phyloP scores from a whole-genome alignment of 1,140 invertebrate genomes.

The Ladona fulva region DNA sequence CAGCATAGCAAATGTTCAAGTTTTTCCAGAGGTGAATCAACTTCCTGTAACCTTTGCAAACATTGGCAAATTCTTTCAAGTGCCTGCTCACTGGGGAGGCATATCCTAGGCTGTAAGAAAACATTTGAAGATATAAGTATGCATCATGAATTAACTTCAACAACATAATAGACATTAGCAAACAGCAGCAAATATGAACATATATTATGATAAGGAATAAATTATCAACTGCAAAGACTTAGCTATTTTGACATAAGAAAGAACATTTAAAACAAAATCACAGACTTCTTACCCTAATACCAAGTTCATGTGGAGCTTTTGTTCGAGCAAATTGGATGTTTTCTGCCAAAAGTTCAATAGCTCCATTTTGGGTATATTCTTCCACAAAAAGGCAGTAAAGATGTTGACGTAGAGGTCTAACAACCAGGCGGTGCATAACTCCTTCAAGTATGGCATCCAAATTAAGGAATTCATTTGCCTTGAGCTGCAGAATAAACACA shows the following conservation, averaged over 20 bases:
- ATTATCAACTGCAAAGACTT: too few relatives aligned
- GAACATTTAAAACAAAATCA: neutral
- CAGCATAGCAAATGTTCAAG: constrained; percentile 78
- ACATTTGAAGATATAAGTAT: too few relatives aligned
- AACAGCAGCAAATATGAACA: too few relatives aligned
- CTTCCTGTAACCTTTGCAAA: constrained; percentile 74
- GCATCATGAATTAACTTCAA: too few relatives aligned
- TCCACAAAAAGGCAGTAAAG: constrained; percentile 78
- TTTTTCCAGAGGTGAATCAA: constrained; percentile 88
- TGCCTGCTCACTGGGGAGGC: constrained; percentile 60
- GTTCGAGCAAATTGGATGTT: constrained; percentile 77
- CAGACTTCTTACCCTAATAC: constrained; percentile 55
- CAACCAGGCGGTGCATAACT: constrained; percentile 81
- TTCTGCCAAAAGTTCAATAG: constrained; percentile 66
- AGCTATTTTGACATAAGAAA: too few relatives aligned
- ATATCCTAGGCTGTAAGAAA: constrained; percentile 55
- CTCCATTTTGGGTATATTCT: constrained; percentile 68
- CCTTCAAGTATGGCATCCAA: constrained; percentile 87
- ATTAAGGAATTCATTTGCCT: constrained; percentile 86
- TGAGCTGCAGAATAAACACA: constrained; percentile 51
- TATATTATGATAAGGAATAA: too few relatives aligned
- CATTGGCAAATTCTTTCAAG: constrained; percentile 71
- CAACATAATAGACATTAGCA: too few relatives aligned
- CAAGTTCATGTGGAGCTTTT: constrained; percentile 70
- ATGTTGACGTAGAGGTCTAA: constrained; percentile 75